phyloP scores from a whole-genome alignment of 2,888 invertebrate species.

The Tetropium fuscum region DNA sequence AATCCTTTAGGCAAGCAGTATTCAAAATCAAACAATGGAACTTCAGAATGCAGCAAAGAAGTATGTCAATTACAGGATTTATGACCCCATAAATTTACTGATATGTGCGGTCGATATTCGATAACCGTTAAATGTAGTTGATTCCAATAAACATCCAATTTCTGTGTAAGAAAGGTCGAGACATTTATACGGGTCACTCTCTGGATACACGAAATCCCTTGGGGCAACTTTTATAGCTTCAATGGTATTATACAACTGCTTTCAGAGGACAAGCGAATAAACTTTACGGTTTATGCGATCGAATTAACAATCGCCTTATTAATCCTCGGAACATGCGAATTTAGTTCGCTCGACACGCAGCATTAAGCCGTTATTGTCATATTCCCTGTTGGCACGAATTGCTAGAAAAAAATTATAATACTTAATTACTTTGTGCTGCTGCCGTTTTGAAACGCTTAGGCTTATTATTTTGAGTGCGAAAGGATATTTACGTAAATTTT shows the following conservation, averaged over 20 bases:
- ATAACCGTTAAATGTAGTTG: constrained; percentile 38
- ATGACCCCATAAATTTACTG: not conserved
- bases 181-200: constrained; percentile 43
- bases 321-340: constrained; percentile 7
- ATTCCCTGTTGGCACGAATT: too few species aligned
- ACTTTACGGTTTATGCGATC: constrained; percentile 37
- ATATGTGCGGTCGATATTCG: constrained; percentile 6
- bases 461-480: too few species aligned
- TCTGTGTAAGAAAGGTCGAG: constrained; percentile 40
- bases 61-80: not conserved
- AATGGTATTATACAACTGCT: constrained; percentile 42
- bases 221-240: constrained; percentile 42
- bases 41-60: not conserved
- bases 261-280: constrained; percentile 43
- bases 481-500: too few species aligned
- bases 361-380: not conserved
- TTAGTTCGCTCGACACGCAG: not conserved
- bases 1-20: too few species aligned
- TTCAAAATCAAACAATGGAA: too few species aligned
- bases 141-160: constrained; percentile 45
- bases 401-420: too few species aligned
- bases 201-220: constrained; percentile 42
- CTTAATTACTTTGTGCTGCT: too few species aligned
- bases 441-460: too few species aligned
- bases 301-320: constrained; percentile 37